These are phyloP conservation scores for Cardinalis cardinalis DNA, from an alignment of 2,113 vertebrate genomes.

Conservation along the genomic window DNA sequence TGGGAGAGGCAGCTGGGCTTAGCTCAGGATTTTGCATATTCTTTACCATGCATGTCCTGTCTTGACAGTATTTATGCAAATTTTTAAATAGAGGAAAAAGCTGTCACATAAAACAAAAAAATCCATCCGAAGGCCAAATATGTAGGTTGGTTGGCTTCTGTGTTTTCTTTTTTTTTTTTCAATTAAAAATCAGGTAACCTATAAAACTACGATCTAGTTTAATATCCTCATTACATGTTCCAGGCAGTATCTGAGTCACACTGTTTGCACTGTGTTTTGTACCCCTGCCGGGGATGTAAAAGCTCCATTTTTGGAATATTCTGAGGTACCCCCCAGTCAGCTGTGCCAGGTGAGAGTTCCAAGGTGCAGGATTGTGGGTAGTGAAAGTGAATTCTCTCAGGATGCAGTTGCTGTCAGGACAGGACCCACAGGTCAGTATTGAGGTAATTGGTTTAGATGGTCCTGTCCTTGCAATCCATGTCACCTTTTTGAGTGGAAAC, in stretches of 20 bases:
- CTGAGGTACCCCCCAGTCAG: neutral
- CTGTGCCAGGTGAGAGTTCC: neutral
- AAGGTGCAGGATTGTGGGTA: neutral
- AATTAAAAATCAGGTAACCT: slow-evolving; percentile 31
- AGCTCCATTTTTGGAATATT: neutral
- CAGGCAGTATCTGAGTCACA: slow-evolving; percentile 53
- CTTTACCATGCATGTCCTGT: slow-evolving; percentile 35
- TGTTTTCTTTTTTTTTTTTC: neutral
- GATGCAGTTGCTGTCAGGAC: neutral
- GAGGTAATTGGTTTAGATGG: neutral
- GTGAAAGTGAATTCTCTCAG: neutral
- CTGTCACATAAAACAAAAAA: slow-evolving; percentile 50
- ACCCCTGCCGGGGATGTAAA: neutral
- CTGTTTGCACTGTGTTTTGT: slow-evolving; percentile 6
- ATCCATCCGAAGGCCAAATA: slow-evolving; percentile 50
- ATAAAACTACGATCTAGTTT: slow-evolving; percentile 30
- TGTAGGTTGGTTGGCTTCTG: slow-evolving; percentile 52
- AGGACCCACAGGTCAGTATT: neutral
- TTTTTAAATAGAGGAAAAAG: slow-evolving; percentile 46
- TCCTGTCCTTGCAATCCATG: neutral
- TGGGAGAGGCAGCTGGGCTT: slow-evolving; percentile 27
- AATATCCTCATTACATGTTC: slow-evolving; percentile 48
- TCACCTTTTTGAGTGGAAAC: neutral
- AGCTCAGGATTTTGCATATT: slow-evolving; percentile 18
- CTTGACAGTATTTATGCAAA: slow-evolving; percentile 61